phyloP scores from a whole-genome alignment of 2,888 invertebrate species.

The Hypomecis atomaria region DNA sequence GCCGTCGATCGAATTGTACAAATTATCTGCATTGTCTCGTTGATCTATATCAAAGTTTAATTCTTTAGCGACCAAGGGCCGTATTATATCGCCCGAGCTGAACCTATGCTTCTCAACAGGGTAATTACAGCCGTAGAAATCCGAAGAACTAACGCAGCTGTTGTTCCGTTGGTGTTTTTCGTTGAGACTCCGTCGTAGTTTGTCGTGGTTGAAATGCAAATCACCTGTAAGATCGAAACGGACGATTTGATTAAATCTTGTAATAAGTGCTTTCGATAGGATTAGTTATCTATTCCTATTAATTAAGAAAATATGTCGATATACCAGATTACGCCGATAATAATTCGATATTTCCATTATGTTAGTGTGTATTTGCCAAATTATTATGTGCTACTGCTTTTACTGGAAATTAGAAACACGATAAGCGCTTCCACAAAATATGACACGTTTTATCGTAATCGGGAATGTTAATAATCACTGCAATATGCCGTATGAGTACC shows the following conservation, averaged over 20 bases:
- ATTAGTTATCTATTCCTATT: not conserved
- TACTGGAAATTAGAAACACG: slow-evolving; percentile 3
- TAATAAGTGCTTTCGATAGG: slow-evolving; percentile 12
- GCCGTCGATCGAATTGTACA: slow-evolving; percentile 76
- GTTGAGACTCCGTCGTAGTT: slow-evolving; percentile 77
- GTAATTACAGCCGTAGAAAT: slow-evolving; percentile 83
- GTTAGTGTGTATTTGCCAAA: not conserved
- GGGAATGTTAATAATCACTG: not conserved
- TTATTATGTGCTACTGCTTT: slow-evolving; percentile 2
- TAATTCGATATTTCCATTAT: slow-evolving; percentile 9
- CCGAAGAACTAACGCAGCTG: slow-evolving; percentile 82
- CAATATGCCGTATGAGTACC: not conserved
- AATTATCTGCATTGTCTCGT: slow-evolving; percentile 64
- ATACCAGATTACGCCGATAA: not conserved
- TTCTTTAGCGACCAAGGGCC: slow-evolving; percentile 77
- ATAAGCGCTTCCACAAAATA: slow-evolving; percentile 10
- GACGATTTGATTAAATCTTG: not conserved
- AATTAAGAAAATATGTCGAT: slow-evolving; percentile 2
- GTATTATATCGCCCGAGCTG: slow-evolving; percentile 78
- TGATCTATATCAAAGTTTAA: slow-evolving; percentile 76
- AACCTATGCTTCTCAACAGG: slow-evolving; percentile 81
- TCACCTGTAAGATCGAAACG: slow-evolving; percentile 64
- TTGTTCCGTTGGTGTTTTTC: slow-evolving; percentile 82
- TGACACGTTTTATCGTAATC: slow-evolving; percentile 1
- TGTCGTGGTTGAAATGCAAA: slow-evolving; percentile 76